Evolutionary conservation across 92 coral and sea anemone species (phyloP).

Genomic region (Phenganax subtilis): DNA sequence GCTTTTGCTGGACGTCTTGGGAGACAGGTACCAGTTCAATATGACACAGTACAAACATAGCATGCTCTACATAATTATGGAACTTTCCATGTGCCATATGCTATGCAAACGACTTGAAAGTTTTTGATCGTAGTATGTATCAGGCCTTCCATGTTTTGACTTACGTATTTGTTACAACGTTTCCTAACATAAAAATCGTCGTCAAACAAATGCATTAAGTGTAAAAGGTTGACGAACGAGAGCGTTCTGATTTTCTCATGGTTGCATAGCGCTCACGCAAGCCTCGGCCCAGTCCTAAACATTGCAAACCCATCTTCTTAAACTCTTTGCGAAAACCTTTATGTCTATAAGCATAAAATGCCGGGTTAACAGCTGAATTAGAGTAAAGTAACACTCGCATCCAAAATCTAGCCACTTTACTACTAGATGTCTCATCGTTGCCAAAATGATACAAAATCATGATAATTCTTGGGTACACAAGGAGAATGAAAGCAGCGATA

Average conservation of each 20-base stretch:
- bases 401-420: conserved; percentile 73
- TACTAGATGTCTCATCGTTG: conserved; percentile 44
- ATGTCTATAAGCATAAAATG: conserved; percentile 69
- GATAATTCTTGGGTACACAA: conserved; percentile 79
- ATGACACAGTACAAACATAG: too few species aligned
- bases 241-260: neutral
- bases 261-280: conserved; percentile 34
- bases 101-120: too few species aligned
- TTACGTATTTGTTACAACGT: too few species aligned
- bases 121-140: too few species aligned
- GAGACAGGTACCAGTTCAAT: too few species aligned
- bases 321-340: conserved; percentile 70
- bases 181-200: too few species aligned
- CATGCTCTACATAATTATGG: too few species aligned
- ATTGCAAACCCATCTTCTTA: conserved; percentile 47
- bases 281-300: conserved; percentile 23
- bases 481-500: conserved; percentile 66
- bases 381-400: conserved; percentile 68
- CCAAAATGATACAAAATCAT: conserved; percentile 71
- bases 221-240: neutral
- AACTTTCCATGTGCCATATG: too few species aligned
- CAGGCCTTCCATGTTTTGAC: too few species aligned
- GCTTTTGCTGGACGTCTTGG: too few species aligned
- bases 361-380: conserved; percentile 73
- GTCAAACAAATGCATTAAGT: too few species aligned